Base-by-base conservation (phyloP, 2,888 invertebrate species). In the Tridacna gigas region DNA sequence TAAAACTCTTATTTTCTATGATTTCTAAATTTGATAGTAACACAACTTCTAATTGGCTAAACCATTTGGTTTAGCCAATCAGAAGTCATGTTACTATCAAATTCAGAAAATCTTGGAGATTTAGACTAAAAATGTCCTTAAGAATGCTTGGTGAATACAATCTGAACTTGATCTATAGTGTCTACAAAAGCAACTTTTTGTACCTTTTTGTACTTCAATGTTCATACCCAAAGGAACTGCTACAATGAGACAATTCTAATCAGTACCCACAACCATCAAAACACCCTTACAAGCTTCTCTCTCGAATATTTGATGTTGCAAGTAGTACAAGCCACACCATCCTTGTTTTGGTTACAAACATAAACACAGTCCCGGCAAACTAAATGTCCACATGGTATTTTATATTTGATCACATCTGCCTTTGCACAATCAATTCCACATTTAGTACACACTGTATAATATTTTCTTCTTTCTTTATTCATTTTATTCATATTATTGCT, bases 331-430 rank as follows among this genome's bases (percentile, higher is more conserved):
- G 25, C 11, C 51, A 71, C 48, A 15, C 0, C n/a, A 22, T 48
- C 71, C 51, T 51, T 48, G 51, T 37, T 71, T 20, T 22, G 45
- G 18, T 13, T 63, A 56, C n/a, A n/a, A 22, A 13, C 3, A 71
- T 71, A 63, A 13, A 80, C 61, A 84, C 91, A 91, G 2, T 63
- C 60, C 51, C 89, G 85, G 82, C 91, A 91, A 5, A 88, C 63
- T 13, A 86, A 47, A 74, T 91, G 91, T 2, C 73, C 67, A 82
- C 91, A 91, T 13, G 83, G 80, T n/a, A 89, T 61, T 61, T 63
- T 83, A 77, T 91, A 91, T 63, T 87, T 83, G 2, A 83, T 47
- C 20, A 80, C 63, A 69, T 61, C 37, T 65, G 63, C 20, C 15
- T 25, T 45, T 7, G 26, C 28, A 25, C 81, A 73, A 51, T 77